These are phyloP conservation scores for Bucco capensis DNA, from an alignment of 2,113 vertebrate genomes.

Conservation along the genomic window DNA sequence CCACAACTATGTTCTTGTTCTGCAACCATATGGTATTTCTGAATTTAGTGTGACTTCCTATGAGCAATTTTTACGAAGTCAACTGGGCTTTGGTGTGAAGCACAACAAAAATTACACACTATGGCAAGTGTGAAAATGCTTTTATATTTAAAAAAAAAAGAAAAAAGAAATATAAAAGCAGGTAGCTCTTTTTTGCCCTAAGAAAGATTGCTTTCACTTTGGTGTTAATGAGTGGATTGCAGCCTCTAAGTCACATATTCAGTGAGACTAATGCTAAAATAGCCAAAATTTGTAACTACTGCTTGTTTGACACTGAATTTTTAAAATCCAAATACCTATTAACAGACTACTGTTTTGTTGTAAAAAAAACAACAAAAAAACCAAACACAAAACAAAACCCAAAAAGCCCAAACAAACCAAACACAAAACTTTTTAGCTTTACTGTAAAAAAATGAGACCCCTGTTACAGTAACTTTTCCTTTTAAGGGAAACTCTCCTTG, in stretches of 20 bases:
- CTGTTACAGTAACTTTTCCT: neutral
- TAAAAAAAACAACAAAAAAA: neutral
- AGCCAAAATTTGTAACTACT: neutral
- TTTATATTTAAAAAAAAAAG: neutral
- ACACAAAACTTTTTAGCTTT: neutral
- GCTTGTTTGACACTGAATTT: neutral
- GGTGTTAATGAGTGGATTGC: neutral
- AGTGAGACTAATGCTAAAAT: neutral
- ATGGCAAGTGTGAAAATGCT: slow-evolving; percentile 2
- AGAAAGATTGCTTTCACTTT: neutral
- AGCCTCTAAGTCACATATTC: neutral
- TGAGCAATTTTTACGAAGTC: slow-evolving; percentile 31
- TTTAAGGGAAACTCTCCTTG: neutral
- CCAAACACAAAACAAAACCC: no score
- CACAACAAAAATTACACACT: slow-evolving; percentile 35
- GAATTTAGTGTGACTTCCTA: slow-evolving; percentile 42
- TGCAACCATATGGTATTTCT: slow-evolving; percentile 33
- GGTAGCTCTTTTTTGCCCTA: neutral
- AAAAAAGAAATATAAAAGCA: no score
- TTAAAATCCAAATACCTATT: neutral
- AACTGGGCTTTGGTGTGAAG: slow-evolving; percentile 29
- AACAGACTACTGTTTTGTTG: neutral
- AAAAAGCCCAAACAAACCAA: no score
- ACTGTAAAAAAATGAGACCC: neutral
- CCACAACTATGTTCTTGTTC: neutral